Evolutionary conservation across 2,888 invertebrate genomes (phyloP).

Genomic region (Lissonota sp.): DNA sequence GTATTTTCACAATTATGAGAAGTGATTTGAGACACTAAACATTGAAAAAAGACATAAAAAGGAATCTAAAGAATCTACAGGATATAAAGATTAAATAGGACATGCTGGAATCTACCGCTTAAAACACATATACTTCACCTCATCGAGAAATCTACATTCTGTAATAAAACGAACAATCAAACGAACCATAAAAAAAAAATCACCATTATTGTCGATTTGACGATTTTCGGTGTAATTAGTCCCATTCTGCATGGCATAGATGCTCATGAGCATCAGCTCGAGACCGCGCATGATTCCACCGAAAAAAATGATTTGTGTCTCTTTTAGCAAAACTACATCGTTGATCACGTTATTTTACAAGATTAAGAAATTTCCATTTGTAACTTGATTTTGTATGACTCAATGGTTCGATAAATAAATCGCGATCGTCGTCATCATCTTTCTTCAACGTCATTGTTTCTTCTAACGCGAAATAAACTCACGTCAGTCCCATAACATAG

Average conservation of each 20-base stretch:
- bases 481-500: conserved; percentile 35
- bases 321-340: conserved; percentile 31
- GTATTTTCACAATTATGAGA: no score
- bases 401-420: conserved; percentile 1
- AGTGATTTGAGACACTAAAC: no score
- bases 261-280: conserved; percentile 61
- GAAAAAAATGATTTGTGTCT: not conserved
- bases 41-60: not conserved
- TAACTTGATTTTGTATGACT: no score
- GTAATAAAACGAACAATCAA: not conserved
- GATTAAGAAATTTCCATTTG: not conserved
- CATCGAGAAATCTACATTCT: not conserved
- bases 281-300: conserved; percentile 55
- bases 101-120: no score
- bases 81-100: no score
- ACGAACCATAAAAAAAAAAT: conserved; percentile 1
- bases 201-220: conserved; percentile 41
- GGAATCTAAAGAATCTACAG: not conserved
- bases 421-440: conserved; percentile 32
- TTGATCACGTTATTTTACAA: not conserved
- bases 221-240: conserved; percentile 8
- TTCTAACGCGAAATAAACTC: not conserved
- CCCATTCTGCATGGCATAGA: conserved; percentile 45
- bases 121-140: no score
- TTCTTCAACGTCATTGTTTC: conserved; percentile 18